Evolutionary conservation across 2,113 vertebrate species (phyloP).

Genomic region (Oreochromis tanganicae): DNA sequence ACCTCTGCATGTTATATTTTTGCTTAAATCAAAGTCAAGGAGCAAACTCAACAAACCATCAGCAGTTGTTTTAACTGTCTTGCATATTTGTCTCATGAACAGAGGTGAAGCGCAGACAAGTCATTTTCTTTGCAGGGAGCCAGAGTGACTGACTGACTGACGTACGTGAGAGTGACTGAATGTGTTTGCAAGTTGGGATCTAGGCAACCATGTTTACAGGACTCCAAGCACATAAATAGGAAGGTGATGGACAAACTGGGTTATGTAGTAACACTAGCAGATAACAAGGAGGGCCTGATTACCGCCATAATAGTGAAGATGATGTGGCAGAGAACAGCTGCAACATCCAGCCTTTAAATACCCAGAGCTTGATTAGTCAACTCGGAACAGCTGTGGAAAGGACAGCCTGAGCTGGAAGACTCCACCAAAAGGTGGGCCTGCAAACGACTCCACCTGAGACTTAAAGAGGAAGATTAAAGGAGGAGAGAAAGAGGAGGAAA

Average conservation of each 20-base stretch:
- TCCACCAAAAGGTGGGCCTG: neutral
- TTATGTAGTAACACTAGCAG: neutral
- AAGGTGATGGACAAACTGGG: neutral
- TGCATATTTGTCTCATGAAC: neutral
- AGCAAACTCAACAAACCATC: neutral
- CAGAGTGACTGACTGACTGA: neutral
- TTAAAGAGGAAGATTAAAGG: neutral
- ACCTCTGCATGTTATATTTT: neutral
- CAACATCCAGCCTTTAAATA: neutral
- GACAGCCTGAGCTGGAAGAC: neutral
- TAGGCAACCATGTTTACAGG: neutral
- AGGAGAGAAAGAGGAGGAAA: neutral
- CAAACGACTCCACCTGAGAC: neutral
- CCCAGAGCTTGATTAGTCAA: neutral
- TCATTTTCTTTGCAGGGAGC: neutral
- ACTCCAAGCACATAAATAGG: neutral
- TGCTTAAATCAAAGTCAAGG: neutral
- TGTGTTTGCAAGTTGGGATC: neutral
- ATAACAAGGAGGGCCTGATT: neutral
- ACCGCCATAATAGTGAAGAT: neutral
- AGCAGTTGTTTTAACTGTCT: neutral
- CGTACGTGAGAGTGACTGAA: neutral
- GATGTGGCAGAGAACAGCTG: neutral
- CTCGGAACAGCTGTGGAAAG: neutral
- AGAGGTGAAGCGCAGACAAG: neutral